These are phyloP conservation scores for Oreotragus oreotragus DNA, from an alignment of 2,113 vertebrate species.

Conservation along the genomic window DNA sequence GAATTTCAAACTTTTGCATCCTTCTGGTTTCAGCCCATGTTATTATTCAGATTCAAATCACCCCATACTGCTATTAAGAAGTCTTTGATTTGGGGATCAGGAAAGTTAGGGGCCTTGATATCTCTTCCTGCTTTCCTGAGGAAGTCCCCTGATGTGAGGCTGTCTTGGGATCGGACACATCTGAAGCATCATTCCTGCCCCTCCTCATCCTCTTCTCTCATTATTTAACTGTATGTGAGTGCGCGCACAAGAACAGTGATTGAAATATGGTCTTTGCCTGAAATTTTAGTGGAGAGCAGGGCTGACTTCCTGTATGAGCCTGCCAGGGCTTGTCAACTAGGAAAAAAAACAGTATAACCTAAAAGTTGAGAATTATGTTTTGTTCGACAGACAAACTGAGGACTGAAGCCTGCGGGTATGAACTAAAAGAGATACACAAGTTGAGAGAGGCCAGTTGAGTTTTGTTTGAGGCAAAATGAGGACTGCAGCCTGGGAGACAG, in stretches of 20 bases:
- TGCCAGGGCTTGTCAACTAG: not conserved
- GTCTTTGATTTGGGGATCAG: not conserved
- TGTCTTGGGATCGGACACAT: fast-evolving
- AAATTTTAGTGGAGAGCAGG: not conserved
- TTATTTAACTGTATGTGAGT: not conserved
- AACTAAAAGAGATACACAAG: not conserved
- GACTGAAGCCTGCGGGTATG: not conserved
- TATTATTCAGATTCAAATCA: not conserved
- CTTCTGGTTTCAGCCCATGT: not conserved
- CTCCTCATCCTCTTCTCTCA: not conserved
- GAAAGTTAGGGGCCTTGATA: not conserved
- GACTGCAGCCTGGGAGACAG: not conserved
- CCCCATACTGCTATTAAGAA: not conserved
- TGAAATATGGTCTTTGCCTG: not conserved
- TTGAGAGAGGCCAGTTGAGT: not conserved
- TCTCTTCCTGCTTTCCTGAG: not conserved
- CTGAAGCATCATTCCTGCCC: not conserved
- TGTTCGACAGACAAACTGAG: not conserved
- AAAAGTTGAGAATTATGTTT: not conserved
- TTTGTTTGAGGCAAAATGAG: not conserved
- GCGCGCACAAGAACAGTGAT: not conserved
- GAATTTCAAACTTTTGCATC: not conserved
- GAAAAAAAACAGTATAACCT: not conserved
- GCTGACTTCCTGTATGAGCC: fast-evolving
- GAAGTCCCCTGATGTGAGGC: not conserved